Evolutionary conservation across 2,888 invertebrate species (phyloP), one percentile per base, ranked within the genome.

Genomic region (Atrina japonica): DNA sequence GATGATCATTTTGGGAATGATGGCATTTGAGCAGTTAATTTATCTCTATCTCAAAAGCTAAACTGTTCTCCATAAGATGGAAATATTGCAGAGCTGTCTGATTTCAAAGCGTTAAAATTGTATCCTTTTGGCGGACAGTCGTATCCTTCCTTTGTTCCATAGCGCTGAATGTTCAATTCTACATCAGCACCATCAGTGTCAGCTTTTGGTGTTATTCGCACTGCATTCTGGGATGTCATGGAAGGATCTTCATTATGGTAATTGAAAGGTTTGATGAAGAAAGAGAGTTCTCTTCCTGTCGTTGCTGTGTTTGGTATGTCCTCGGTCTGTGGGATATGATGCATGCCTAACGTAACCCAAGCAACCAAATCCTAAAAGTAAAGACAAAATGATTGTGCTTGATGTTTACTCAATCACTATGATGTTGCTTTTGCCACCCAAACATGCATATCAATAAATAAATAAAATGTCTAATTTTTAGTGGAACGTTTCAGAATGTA

Each of bases 221-320:
- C 79, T 6, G 78, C 79, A 49, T 86, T 84, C 30, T 80, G 75
- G 52, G 84, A 82, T 0, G 76, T 59, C 78, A 84, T 82, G 11
- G 85, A 84, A n/a, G 86, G 85, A 67, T 86, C 86, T 60, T 84
- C 81, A 66, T 79, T 77, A 69, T 83, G 85, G 73, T 84, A 88
- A 82, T 88, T 88, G 79, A 82, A 86, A 3, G 88, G 88, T n/a
- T 82, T 59, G 43, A 88, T 75, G 60, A 77, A 72, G 77, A 88
- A 85, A 14, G 84, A 81, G 52, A 85, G 70, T 58, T 81, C 77
- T 21, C 78, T 76, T 29, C 85, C 84, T 9, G 81, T 66, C 0
- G 86, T 86, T 27, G 79, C 77, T 2, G 83, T 83, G 66, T 83
- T 83, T 6, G 88, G 88, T 7, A 87, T 72, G 73, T 88, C 86